Evolutionary conservation across 1,140 invertebrate species (phyloP).

Genomic region (Belonocnema kinseyi): DNA sequence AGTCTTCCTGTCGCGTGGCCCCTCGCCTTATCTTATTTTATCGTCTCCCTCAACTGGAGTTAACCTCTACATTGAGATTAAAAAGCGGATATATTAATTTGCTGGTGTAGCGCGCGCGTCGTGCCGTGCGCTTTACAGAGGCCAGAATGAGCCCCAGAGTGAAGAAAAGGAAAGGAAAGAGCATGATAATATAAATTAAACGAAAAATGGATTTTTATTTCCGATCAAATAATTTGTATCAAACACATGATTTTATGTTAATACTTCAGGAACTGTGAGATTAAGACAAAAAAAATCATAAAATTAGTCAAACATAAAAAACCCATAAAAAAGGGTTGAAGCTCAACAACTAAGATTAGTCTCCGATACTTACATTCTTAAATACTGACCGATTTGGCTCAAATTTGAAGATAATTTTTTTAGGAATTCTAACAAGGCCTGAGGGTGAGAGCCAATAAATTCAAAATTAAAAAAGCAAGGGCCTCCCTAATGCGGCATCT

Average conservation of each 20-base stretch:
- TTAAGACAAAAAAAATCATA: too few species aligned
- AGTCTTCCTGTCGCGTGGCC: constrained; percentile 70
- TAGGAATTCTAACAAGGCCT: too few species aligned
- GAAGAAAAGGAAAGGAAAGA: neutral
- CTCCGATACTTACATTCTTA: too few species aligned
- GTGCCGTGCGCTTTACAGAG: neutral
- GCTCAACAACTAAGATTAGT: too few species aligned
- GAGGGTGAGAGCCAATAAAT: too few species aligned
- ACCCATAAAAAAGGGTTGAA: too few species aligned
- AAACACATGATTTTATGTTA: too few species aligned
- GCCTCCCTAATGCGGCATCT: neutral
- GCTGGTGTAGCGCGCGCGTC: constrained; percentile 38
- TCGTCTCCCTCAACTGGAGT: constrained; percentile 63
- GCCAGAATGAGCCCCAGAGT: neutral
- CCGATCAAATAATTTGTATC: neutral
- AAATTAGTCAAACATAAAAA: too few species aligned
- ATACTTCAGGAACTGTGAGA: too few species aligned
- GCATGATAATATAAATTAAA: neutral
- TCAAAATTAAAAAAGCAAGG: too few species aligned
- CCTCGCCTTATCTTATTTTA: constrained; percentile 61
- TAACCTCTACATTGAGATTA: constrained; percentile 73
- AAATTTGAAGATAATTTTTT: too few species aligned
- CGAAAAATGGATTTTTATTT: neutral
- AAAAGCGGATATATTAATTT: constrained; percentile 74
- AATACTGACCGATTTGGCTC: too few species aligned